Conservation (phyloP, 2,113 vertebrate species). For the Suricata suricatta region DNA sequence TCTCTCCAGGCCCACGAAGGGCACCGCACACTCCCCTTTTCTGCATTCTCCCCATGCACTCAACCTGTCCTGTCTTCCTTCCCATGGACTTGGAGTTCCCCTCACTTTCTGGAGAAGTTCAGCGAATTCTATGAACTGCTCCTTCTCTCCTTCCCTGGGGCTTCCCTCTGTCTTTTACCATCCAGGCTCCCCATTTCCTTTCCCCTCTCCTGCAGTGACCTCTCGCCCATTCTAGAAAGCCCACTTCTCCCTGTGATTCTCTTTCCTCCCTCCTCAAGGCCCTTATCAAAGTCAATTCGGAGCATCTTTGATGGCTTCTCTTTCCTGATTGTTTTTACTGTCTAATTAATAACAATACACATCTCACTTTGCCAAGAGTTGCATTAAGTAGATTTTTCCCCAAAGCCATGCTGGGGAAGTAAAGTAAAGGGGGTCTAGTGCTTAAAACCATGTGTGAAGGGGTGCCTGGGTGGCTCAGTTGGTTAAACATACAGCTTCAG, state of each 20-base stretch:
- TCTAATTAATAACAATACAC: not conserved
- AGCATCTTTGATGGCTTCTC: not conserved
- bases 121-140: not conserved
- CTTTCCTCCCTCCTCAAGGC: not conserved
- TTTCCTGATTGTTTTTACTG: not conserved
- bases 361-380: not conserved
- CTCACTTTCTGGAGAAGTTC: not conserved
- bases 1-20: not conserved
- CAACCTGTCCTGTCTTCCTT: not conserved
- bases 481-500: too few relatives aligned
- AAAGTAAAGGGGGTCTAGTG: not conserved
- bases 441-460: not conserved
- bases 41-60: accelerated
- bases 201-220: not conserved
- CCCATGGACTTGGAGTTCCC: not conserved
- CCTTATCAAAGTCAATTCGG: not conserved
- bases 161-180: not conserved
- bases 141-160: too few relatives aligned
- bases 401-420: not conserved
- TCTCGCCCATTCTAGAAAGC: not conserved
- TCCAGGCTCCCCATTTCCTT: not conserved
- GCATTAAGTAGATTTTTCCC: not conserved
- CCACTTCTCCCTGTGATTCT: not conserved
- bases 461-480: too few relatives aligned
- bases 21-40: not conserved